These are phyloP conservation scores for Mercenaria mercenaria DNA, from an alignment of 1,140 invertebrate species.

Conservation along the genomic window DNA sequence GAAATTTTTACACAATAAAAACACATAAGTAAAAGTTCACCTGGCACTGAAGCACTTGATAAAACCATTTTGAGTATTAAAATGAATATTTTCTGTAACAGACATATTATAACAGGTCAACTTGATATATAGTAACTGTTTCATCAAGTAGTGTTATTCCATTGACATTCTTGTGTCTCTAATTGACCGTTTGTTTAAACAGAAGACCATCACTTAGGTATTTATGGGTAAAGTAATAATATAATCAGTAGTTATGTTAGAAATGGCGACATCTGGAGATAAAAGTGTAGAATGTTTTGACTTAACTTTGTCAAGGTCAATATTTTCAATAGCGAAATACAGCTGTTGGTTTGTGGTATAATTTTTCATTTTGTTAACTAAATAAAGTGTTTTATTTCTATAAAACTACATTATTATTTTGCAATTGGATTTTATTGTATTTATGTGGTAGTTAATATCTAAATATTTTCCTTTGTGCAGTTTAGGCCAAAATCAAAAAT, in stretches of 20 bases:
- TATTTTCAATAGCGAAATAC: too few species aligned
- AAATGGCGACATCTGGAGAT: conserved; percentile 1
- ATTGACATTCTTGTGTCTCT: background rate
- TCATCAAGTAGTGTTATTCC: background rate
- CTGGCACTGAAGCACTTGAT: background rate
- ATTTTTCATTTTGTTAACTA: too few species aligned
- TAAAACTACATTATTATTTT: too few species aligned
- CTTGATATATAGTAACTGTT: background rate
- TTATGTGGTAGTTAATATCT: too few species aligned
- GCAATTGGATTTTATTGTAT: too few species aligned
- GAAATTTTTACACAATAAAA: background rate
- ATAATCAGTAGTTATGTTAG: background rate
- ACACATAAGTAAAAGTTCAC: background rate
- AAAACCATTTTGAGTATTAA: background rate
- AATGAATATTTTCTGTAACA: background rate
- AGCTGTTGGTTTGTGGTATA: too few species aligned
- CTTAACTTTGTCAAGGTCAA: too few species aligned
- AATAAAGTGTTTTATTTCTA: too few species aligned
- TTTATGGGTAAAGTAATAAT: conserved; percentile 4
- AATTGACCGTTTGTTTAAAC: conserved; percentile 1
- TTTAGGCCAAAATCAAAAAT: too few species aligned
- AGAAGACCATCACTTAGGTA: background rate
- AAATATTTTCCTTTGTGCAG: too few species aligned
- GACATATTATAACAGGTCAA: too few species aligned
- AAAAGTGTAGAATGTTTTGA: background rate